A percentile compares a stretch with the other conserved stretches of the same genome.
Evolutionary conservation across 2,113 vertebrate genomes (phyloP).

Genomic region (Dendropsophus ebraccatus): DNA sequence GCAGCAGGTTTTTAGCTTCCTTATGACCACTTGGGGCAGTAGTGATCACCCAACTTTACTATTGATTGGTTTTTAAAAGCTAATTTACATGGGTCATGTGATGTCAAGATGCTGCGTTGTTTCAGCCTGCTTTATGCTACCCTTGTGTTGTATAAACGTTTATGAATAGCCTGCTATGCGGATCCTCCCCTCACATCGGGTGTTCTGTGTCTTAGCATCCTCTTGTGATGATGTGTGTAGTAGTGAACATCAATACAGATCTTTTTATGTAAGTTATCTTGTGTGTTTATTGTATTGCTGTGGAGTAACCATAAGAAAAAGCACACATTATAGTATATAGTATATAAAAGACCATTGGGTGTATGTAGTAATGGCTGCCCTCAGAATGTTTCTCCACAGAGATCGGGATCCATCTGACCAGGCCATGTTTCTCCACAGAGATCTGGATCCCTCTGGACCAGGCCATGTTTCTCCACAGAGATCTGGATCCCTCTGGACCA

Average conservation of each 20-base stretch:
- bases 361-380: too few species aligned
- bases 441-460: too few species aligned
- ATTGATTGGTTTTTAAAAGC: not conserved
- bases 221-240: not conserved
- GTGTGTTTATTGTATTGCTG: not conserved
- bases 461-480: too few species aligned
- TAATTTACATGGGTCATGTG: conserved; percentile 10
- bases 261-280: not conserved
- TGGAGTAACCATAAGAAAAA: not conserved
- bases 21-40: not conserved
- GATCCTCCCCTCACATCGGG: not conserved
- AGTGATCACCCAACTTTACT: not conserved
- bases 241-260: not conserved
- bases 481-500: too few species aligned
- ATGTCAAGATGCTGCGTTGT: not conserved
- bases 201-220: not conserved
- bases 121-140: not conserved
- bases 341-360: too few species aligned
- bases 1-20: not conserved
- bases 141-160: not conserved
- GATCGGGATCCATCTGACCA: too few species aligned
- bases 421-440: too few species aligned
- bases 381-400: too few species aligned
- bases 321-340: too few species aligned
- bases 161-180: not conserved